Percentiles rank a stretch among this genome's conserved stretches.
These are phyloP conservation scores for Turritopsis dohrnii DNA, from an alignment of 30 jellyfish, hydroid and myxozoan genomes.

Conservation along the genomic window DNA sequence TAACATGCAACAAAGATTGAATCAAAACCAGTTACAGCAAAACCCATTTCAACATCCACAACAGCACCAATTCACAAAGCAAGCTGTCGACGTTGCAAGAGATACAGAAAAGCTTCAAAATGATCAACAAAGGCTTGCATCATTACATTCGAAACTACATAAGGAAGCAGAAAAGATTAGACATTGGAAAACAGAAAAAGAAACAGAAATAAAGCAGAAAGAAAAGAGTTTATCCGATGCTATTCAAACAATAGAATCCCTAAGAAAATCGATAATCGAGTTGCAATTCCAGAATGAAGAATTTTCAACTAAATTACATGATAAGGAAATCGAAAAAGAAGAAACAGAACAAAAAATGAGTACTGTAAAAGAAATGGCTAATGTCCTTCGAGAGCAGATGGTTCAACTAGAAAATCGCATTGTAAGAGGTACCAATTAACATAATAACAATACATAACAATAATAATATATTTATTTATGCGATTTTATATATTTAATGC, in stretches of 20 bases:
- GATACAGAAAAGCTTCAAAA: conserved; percentile 42
- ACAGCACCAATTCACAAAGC: conserved; percentile 50
- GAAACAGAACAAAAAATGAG: conserved; percentile 74
- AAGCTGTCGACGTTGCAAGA: conserved; percentile 46
- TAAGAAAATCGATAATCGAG: conserved; percentile 81
- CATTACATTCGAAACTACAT: conserved; percentile 73
- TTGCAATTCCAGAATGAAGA: conserved; percentile 80
- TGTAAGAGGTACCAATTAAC: conserved; percentile 35
- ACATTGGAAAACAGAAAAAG: conserved; percentile 84
- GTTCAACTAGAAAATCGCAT: conserved; percentile 57
- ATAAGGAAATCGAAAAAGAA: conserved; percentile 54
- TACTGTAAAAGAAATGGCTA: conserved; percentile 83
- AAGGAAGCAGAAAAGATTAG: conserved; percentile 93
- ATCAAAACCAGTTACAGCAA: conserved; percentile 6
- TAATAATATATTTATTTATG: too few relatives aligned
- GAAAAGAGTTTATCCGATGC: conserved; percentile 76
- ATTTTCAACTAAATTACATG: conserved; percentile 67
- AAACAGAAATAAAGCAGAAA: conserved; percentile 63
- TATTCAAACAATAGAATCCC: conserved; percentile 64
- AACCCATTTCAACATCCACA: conserved; percentile 32
- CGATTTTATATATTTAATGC: too few relatives aligned
- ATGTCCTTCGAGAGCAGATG: conserved; percentile 78
- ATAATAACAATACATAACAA: too few relatives aligned
- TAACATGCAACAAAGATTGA: conserved; percentile 14
- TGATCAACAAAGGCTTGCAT: conserved; percentile 50